These are phyloP conservation scores for Leptobrachium leishanense DNA, from an alignment of 2,113 vertebrate genomes.

Conservation along the genomic window DNA sequence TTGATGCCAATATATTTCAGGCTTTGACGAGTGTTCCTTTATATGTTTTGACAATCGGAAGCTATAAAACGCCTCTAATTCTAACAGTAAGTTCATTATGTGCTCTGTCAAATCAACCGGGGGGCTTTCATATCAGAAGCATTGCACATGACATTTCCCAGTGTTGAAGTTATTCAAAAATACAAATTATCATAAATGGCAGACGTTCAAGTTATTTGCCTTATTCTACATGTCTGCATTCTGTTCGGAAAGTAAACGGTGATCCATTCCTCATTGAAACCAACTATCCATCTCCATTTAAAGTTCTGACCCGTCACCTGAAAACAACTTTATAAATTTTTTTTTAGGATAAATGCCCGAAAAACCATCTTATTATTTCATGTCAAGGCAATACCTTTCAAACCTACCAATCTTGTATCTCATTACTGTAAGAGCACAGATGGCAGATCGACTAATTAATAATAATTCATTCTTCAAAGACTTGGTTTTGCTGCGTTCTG, in stretches of 20 bases:
- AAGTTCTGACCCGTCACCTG: too few species aligned
- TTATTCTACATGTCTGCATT: conserved; percentile 28
- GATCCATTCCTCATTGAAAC: background rate
- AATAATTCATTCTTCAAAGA: too few species aligned
- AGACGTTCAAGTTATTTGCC: conserved; percentile 33
- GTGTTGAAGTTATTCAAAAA: conserved; percentile 4
- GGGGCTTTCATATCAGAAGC: background rate
- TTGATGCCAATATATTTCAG: background rate
- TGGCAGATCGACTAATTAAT: too few species aligned
- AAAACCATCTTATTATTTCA: too few species aligned
- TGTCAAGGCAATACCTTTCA: too few species aligned
- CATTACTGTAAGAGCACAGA: too few species aligned
- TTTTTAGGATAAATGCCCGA: too few species aligned
- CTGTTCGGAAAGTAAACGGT: conserved; percentile 8
- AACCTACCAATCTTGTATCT: too few species aligned
- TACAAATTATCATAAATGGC: conserved; percentile 41
- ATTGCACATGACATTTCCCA: conserved; percentile 20
- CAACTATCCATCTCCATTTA: too few species aligned
- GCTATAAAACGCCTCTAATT: background rate
- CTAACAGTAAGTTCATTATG: background rate
- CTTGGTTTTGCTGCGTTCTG: too few species aligned
- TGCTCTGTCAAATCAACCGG: conserved; percentile 3
- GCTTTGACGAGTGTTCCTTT: background rate
- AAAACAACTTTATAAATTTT: too few species aligned
- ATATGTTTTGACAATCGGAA: too few species aligned